Evolutionary conservation across 2,113 vertebrate genomes (phyloP).

Genomic region (Pteronura brasiliensis): DNA sequence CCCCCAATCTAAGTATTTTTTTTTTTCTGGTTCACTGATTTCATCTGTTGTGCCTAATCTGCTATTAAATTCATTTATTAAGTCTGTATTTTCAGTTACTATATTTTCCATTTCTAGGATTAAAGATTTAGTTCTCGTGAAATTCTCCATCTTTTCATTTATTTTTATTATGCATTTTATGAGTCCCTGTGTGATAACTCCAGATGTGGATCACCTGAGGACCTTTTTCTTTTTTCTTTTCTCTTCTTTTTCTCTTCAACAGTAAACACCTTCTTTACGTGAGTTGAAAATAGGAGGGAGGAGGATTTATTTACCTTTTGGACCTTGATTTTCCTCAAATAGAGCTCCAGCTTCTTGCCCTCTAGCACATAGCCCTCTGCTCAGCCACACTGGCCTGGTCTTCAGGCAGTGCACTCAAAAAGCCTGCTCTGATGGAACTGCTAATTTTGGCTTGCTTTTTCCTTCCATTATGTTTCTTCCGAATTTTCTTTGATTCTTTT

Average conservation of each 20-base stretch:
- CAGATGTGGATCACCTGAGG: neutral
- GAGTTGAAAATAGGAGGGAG: neutral
- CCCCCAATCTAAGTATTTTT: too few relatives aligned
- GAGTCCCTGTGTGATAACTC: neutral
- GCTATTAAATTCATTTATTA: neutral
- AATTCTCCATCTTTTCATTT: neutral
- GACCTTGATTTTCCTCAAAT: neutral
- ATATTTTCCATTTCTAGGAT: neutral
- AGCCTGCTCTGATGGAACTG: slow-evolving; percentile 83
- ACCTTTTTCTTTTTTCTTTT: neutral
- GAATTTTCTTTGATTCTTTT: slow-evolving; percentile 96
- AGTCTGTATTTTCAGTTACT: neutral
- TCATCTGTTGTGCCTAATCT: neutral
- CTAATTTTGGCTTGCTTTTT: slow-evolving; percentile 95
- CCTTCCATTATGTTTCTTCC: slow-evolving; percentile 94
- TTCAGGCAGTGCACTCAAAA: neutral
- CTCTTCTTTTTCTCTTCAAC: neutral
- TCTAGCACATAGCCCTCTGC: slow-evolving; percentile 74
- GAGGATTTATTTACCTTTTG: neutral
- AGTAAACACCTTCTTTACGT: neutral
- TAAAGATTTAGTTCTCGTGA: neutral
- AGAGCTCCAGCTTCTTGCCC: slow-evolving; percentile 82
- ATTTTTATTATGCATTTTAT: neutral
- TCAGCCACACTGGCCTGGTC: neutral
- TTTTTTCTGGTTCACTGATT: neutral